phyloP scores from a whole-genome alignment of 1,140 invertebrate genomes.

The Chionoecetes opilio region DNA sequence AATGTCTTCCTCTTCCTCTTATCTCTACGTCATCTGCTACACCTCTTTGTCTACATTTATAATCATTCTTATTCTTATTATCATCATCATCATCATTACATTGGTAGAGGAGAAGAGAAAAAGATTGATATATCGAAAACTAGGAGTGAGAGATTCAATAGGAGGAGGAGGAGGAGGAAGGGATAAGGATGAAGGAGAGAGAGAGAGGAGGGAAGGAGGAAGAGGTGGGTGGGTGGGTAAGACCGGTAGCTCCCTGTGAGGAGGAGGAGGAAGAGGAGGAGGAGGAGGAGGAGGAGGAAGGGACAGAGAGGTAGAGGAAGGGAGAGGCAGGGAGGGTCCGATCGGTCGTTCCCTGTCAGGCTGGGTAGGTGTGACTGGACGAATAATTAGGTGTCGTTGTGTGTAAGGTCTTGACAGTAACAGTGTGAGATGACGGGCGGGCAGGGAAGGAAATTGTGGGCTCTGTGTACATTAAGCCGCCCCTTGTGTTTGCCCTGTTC shows the following conservation, averaged over 20 bases:
- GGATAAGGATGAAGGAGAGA: neutral
- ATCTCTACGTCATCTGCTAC: too few relatives aligned
- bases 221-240: neutral
- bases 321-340: too few relatives aligned
- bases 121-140: neutral
- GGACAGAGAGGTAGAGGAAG: neutral
- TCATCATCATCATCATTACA: too few relatives aligned
- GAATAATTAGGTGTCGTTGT: conserved; percentile 71
- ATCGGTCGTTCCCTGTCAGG: too few relatives aligned
- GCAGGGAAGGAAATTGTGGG: conserved; percentile 71
- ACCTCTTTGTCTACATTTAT: neutral
- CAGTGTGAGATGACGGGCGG: conserved; percentile 72
- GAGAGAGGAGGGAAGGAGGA: neutral
- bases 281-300: neutral
- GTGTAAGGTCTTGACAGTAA: conserved; percentile 56
- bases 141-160: conserved; percentile 1
- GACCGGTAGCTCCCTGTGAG: too few relatives aligned
- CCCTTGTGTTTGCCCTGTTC: conserved; percentile 72
- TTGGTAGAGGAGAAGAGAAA: neutral
- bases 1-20: neutral
- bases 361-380: neutral
- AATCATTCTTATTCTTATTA: neutral
- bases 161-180: neutral
- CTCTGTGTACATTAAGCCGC: conserved; percentile 66
- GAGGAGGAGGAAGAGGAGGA: neutral